Evolutionary conservation across 2,888 invertebrate genomes (phyloP), one percentile per base, ranked within the genome.

Genomic region (Ypsolopha scabrella): DNA sequence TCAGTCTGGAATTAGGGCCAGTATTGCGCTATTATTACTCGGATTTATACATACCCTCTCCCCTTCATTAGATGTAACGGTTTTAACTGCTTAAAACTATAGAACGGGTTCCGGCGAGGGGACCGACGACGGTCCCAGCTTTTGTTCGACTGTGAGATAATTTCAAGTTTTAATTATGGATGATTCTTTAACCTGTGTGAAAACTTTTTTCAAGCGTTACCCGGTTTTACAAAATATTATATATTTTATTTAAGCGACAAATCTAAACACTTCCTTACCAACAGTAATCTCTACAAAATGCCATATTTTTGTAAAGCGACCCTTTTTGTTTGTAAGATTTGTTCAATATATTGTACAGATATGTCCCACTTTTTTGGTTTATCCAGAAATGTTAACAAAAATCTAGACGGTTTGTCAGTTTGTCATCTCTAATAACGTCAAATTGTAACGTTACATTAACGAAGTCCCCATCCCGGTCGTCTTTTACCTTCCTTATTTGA

Each of bases 61-160:
- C 85, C 83, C 76, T 78, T 86, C 85, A 86, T 86, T 85, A 86
- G 82, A 75, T 78, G 80, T 85, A 86, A 86, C 86, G 85, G 86
- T 83, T 85, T 79, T 80, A 74, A 78, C 78, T 78, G 80, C 75
- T 82, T 86, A 85, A 86, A 85, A 86, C 86, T 82, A 82, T 80
- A 64, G 79, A 86, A 85, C 86, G 72, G 75, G 86, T 86, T 86
- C 70, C 65, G 55, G 59, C 70, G 72, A 72, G 77, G 83, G 85
- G 76, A 65, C 67, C 62, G 67, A 81, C 62, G 67, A 81, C 82
- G 79, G 80, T 80, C 81, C 75, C 65, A 70, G 60, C 61, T 51
- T 70, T 63, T 67, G 63, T 64, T 72, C 65, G 69, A 77, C 75
- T 79, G 80, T 81, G 79, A 78, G 79, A 81, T 77, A 68, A 70